A percentile compares a stretch with the other conserved stretches of the same genome.
These are phyloP conservation scores for Halichondria panicea DNA, from an alignment of 37 sponge, comb jelly and placozoan species.

Conservation along the genomic window DNA sequence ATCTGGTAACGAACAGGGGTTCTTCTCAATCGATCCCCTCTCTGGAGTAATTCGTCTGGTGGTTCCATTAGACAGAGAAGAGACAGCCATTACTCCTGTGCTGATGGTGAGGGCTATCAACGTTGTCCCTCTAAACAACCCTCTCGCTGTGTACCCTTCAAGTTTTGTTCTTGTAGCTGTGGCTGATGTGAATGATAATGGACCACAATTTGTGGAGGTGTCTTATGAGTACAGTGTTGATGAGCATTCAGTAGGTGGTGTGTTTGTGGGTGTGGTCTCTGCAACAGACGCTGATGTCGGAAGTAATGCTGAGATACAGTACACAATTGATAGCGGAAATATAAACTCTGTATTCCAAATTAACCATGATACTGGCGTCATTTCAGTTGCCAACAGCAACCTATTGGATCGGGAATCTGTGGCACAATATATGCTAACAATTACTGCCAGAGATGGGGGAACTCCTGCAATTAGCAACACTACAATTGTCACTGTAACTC, in stretches of 20 bases:
- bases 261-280: slow-evolving; percentile 21
- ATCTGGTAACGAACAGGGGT: slow-evolving; percentile 48
- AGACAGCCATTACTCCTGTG: background rate
- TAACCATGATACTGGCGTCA: slow-evolving; percentile 22
- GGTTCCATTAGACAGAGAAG: slow-evolving; percentile 58
- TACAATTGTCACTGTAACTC: slow-evolving; percentile 24
- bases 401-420: slow-evolving; percentile 38
- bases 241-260: slow-evolving; percentile 26
- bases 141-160: slow-evolving; percentile 7
- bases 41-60: slow-evolving; percentile 52
- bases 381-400: slow-evolving; percentile 25
- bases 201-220: slow-evolving; percentile 48
- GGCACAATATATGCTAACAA: slow-evolving; percentile 8
- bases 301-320: slow-evolving; percentile 54
- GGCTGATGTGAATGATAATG: slow-evolving; percentile 63
- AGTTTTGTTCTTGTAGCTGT: slow-evolving; percentile 22
- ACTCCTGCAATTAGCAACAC: slow-evolving; percentile 20
- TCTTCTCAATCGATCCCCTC: slow-evolving; percentile 29
- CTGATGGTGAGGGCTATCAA: slow-evolving; percentile 55
- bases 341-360: slow-evolving; percentile 25
- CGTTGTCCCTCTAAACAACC: slow-evolving; percentile 17
- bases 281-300: slow-evolving; percentile 57
- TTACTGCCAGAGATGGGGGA: slow-evolving; percentile 64
- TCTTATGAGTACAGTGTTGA: slow-evolving; percentile 14
- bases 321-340: slow-evolving; percentile 19